Evolutionary conservation across 1,140 invertebrate species (phyloP), one percentile per base, ranked within the genome.

Genomic region (Drosophila bifasciata): DNA sequence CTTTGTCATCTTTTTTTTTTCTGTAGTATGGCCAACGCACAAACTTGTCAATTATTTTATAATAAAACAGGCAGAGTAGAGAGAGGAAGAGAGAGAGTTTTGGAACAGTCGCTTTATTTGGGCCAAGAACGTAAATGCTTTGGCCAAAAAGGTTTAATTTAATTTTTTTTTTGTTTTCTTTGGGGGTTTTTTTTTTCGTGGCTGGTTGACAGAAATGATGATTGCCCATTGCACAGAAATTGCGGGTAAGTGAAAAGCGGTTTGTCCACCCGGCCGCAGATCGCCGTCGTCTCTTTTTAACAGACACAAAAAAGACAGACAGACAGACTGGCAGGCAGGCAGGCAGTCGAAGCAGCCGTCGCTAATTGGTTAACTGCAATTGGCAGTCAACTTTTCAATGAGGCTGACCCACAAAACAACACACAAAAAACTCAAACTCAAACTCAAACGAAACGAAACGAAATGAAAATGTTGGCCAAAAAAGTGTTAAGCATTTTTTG

Each of bases 41-140:
- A 59, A 72, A 71, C 76, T 85, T 84, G 72, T 86, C 81, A 86
- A 84, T 84, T 84, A 86, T 76, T 84, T 84, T 84, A 86, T 76
- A 84, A 86, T 73, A 69, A 84, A 80, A 68, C 28, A 63, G 59
- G 19, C 7, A 32, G 36, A 28, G 7, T 43, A 53, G 15, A 39
- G 32, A 46, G 45, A 46, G 41, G 48, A 69, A 45, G 43, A 46
- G 64, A 44, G 56, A 44, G 25, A 9, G 56, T 51, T 25, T 32
- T 36, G 63, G 49, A 66, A 21, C 58, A 62, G 25, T 25, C 32
- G 53, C 72, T 76, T 58, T 74, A 76, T 84, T 76, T 73, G 61
- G 76, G 80, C 76, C 67, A 85, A 84, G 76, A 84, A 86, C 81
- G 66, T 73, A 70, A 76, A 60, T 72, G 61, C 57, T 44, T 19